Base-by-base conservation (phyloP, 2,113 vertebrate species). In the Toxotes jaculatrix region DNA sequence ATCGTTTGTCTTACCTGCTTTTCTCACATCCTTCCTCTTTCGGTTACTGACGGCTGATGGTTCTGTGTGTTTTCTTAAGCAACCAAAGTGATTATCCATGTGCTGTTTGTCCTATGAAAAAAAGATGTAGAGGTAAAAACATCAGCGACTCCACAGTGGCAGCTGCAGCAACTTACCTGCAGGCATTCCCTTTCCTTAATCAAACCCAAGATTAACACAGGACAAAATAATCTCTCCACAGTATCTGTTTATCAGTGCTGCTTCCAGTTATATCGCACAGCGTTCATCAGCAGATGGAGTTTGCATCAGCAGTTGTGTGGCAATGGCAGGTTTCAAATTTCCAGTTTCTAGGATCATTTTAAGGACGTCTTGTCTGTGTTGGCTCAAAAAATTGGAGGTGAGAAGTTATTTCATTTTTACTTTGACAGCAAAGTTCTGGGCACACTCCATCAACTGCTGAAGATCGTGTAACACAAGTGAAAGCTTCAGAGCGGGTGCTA, bases 31-130 rank as follows among this genome's bases (percentile, higher is more conserved):
- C 72, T 70, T 74, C 66, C 76, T 38, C 16, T 4, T 32, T 64
- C 61, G 56, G n/a, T 23, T 42, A 2, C 23, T 27, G 68, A 23
- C 8, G 23, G 53, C 45, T 31, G 57, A 36, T 16, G 47, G 13
- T 5, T n/a, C n/a, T 63, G 43, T 79, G 80, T 91, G 86, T 88
- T 90, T 83, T 77, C 2, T n/a, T 70, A 63, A 90, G 91, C 71
- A 87, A 1, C 21, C 10, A 32, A 56, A 88, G 77, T 32, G 76
- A 64, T 89, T 64, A 19, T 79, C 65, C 88, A 90, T 78, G 61
- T 90, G 89, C 36, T 57, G 74, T 78, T 78, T 59, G 10, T 73
- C 51, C 11, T 13, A 1, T 34, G 38, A 31, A 72, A 5, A 3
- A 27, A 49, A 49, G 16, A 53, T 1, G 13, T 49, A 6, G 27